phyloP scores from a whole-genome alignment of 2,113 vertebrate genomes.

The Odocoileus virginianus region DNA sequence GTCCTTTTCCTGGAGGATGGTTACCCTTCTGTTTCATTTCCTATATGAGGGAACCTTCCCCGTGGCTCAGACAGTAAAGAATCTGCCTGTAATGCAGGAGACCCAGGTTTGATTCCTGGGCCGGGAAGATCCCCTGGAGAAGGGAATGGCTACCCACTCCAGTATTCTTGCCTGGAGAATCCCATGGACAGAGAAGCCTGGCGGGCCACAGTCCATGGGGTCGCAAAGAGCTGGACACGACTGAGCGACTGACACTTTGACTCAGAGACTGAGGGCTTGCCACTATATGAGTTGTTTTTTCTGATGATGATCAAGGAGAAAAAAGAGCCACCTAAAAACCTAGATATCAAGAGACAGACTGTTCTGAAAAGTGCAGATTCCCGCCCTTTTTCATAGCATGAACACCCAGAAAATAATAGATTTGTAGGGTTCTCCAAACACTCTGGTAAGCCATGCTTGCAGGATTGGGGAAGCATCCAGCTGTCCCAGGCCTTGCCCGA shows the following conservation, averaged over 20 bases:
- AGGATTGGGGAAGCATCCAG: not conserved
- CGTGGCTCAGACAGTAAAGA: not conserved
- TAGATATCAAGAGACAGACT: not conserved
- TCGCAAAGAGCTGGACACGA: not conserved
- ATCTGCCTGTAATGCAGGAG: not conserved
- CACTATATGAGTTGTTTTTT: not conserved
- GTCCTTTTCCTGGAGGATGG: not conserved
- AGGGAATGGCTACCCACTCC: not conserved
- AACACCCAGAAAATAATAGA: not conserved
- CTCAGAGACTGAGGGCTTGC: not conserved
- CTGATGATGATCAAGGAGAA: not conserved
- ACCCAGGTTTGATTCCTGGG: not conserved
- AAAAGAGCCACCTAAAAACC: not conserved
- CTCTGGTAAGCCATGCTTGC: not conserved
- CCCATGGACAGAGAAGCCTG: not conserved
- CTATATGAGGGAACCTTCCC: not conserved
- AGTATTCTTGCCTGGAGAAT: not conserved
- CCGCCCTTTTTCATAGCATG: not conserved
- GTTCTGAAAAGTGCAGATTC: not conserved
- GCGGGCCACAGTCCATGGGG: not conserved
- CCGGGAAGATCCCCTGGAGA: not conserved
- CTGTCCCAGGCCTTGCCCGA: not conserved
- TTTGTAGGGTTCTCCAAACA: not conserved
- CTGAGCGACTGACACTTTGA: not conserved
- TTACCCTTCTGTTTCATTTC: not conserved